Conservation (phyloP, 2,797 vertebrate genomes). For the Urophycis tenuis region DNA sequence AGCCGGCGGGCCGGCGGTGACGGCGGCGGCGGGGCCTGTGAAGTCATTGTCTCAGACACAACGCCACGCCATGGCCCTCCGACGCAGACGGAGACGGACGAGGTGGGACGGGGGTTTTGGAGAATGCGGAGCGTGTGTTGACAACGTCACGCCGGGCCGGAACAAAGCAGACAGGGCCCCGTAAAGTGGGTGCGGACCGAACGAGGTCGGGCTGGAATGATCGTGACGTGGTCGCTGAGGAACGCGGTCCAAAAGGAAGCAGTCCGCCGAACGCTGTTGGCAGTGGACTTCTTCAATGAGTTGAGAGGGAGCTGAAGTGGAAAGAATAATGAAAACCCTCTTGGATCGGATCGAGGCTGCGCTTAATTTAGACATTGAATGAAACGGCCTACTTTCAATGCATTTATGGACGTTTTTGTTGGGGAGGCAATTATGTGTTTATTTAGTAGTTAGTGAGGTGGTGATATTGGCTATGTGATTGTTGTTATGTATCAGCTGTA, state of each 20-base stretch:
- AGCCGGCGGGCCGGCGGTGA: conserved; percentile 56
- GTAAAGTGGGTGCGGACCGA: conserved; percentile 49
- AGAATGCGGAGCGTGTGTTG: conserved; percentile 26
- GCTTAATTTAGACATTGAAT: conserved; percentile 22
- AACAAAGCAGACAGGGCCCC: conserved; percentile 25
- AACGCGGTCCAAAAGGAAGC: conserved; percentile 50
- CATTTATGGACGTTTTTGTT: neutral
- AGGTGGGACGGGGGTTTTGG: conserved; percentile 18
- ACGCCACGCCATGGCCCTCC: conserved; percentile 32
- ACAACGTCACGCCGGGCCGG: conserved; percentile 33
- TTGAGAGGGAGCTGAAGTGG: conserved; percentile 43
- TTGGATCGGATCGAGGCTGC: conserved; percentile 37
- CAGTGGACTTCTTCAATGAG: conserved; percentile 40
- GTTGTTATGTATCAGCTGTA: neutral
- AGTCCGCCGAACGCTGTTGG: conserved; percentile 43
- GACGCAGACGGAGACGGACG: conserved; percentile 4
- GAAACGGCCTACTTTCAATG: neutral
- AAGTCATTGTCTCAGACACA: conserved; percentile 58
- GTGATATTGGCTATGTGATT: neutral
- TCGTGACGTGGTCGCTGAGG: conserved; percentile 48
- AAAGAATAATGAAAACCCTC: conserved; percentile 54
- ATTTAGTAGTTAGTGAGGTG: neutral
- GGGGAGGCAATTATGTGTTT: neutral
- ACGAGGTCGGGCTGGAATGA: conserved; percentile 43
- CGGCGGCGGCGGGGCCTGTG: conserved; percentile 53